A percentile compares a stretch with the other conserved stretches of the same genome.
Evolutionary conservation across 2,888 invertebrate genomes (phyloP).

Genomic region (Mechanitis mazaeus): DNA sequence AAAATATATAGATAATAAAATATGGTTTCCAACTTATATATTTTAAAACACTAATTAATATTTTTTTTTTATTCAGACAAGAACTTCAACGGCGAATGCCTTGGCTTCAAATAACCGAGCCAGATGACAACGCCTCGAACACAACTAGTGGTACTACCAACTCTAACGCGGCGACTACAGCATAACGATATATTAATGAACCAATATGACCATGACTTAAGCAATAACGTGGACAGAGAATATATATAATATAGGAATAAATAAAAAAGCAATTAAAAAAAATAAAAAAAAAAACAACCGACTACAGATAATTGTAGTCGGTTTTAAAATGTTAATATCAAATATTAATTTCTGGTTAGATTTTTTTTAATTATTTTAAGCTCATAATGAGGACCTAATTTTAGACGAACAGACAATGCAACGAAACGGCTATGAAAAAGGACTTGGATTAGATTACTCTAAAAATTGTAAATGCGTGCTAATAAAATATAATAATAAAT

Average conservation of each 20-base stretch:
- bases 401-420: neutral
- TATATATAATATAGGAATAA: neutral
- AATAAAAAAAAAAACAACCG: conserved; percentile 5
- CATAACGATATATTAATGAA: conserved; percentile 12
- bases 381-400: conserved; percentile 25
- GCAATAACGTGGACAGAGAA: conserved; percentile 13
- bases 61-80: conserved; percentile 65
- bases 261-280: conserved; percentile 2
- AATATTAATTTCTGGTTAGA: conserved; percentile 6
- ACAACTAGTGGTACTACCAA: conserved; percentile 68
- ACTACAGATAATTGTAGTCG: neutral
- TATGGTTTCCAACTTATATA: too few relatives aligned
- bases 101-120: conserved; percentile 84
- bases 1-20: too few relatives aligned
- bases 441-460: conserved; percentile 6
- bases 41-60: too few relatives aligned
- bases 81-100: conserved; percentile 89
- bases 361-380: conserved; percentile 19
- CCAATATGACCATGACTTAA: neutral
- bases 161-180: conserved; percentile 46
- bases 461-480: too few relatives aligned
- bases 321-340: conserved; percentile 1
- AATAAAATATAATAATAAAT: too few relatives aligned
- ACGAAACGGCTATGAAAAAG: conserved; percentile 20
- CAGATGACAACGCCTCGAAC: conserved; percentile 77